Evolutionary conservation across 2,797 vertebrate species (phyloP), one percentile per base, ranked within the genome.

Genomic region (Molossus alvarezi): DNA sequence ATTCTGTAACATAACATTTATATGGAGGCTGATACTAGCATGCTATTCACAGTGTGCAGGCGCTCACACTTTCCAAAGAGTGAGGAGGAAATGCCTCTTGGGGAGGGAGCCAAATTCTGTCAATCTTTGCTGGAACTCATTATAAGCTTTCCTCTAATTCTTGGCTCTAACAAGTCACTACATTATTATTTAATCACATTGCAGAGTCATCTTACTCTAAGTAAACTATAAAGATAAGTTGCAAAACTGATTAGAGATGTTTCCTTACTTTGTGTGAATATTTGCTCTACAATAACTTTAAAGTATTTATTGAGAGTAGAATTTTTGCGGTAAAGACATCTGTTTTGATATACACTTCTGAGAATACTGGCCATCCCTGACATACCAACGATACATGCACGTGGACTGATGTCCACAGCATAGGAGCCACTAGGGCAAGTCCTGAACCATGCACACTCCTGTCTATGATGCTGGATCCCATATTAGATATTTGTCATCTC

Each of bases 101-200:
- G 72, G 21, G 51, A 89, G 15, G 41, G 20, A 87, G 29, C 23
- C 83, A 80, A 72, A 89, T 90, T 93, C 37, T 82, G 37, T 92
- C 64, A 90, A 67, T 48, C 11, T 97, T 92, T 95, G 55, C 79
- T 88, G 89, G 92, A 97, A 95, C 57, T 79, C 37, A 85, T 85
- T 92, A 88, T 4, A 73, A 69, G 3, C 23, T 95, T 95, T 84
- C 88, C 60, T 94, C 41, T 79, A 64, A 82, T 88, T 96, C 69
- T 73, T 85, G 83, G 45, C 53, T 87, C 33, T 89, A 69, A 72
- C 37, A 67, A 2, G 84, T 93, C 13, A 14, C 58, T 69, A n/a
- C 53, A 94, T 97, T 94, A 94, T 94, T 96, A 82, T 95, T 96
- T 95, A 94, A 93, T 94, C 69, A 57, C 33, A 23, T 37, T 94